Conservation (phyloP, 2,888 invertebrate genomes). For the Hyalella azteca region DNA sequence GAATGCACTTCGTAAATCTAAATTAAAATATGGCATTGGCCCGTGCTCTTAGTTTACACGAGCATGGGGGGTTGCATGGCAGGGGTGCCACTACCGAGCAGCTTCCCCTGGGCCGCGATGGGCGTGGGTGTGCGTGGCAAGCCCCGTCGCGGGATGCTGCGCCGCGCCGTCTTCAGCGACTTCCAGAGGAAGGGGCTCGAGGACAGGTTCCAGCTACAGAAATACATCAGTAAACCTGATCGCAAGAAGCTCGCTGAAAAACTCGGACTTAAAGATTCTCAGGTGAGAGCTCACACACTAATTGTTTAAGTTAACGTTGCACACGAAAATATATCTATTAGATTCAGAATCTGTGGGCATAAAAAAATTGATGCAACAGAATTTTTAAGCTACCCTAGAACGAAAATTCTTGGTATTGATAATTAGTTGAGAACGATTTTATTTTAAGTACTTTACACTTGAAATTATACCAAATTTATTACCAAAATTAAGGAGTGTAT, state of each 20-base stretch:
- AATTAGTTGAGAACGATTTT: too few species aligned
- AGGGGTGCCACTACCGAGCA: conserved; percentile 64
- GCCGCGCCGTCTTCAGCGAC: conserved; percentile 95
- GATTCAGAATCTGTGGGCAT: too few species aligned
- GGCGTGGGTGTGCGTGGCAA: conserved; percentile 67
- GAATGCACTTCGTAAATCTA: too few species aligned
- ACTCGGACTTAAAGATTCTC: conserved; percentile 94
- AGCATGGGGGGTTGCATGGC: conserved; percentile 62
- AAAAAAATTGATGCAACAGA: too few species aligned
- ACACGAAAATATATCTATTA: too few species aligned
- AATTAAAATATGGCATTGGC: too few species aligned
- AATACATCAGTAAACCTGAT: conserved; percentile 98
- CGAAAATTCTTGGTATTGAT: too few species aligned
- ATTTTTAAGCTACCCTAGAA: too few species aligned
- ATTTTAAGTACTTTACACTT: too few species aligned
- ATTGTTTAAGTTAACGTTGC: too few species aligned
- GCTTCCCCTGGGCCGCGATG: conserved; percentile 87
- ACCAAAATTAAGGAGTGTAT: too few species aligned
- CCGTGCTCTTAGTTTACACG: conserved; percentile 56
- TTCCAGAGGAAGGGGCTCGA: conserved; percentile 94
- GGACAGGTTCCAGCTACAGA: conserved; percentile 93
- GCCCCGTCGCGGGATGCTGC: conserved; percentile 94
- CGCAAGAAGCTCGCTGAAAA: conserved; percentile 96
- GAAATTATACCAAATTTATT: too few species aligned
- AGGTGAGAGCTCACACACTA: conserved; percentile 79